These are phyloP conservation scores for Agonopterix heracliana DNA, from an alignment of 2,888 invertebrate species.

Conservation along the genomic window DNA sequence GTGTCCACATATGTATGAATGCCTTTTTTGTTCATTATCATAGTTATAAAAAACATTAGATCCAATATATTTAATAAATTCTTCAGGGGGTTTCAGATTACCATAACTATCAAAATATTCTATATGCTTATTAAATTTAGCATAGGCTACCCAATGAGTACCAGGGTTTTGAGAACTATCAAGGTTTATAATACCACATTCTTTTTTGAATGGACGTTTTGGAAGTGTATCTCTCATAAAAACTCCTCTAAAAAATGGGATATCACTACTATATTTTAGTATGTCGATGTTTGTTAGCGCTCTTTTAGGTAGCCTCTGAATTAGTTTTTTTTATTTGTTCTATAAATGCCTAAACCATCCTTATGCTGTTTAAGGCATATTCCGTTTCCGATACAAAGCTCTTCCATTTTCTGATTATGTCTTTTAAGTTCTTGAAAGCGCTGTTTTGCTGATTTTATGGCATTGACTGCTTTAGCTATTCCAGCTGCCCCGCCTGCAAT, in stretches of 20 bases:
- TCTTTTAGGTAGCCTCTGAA: constrained; percentile 7
- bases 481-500: too few species aligned
- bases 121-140: constrained; percentile 19
- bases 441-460: background rate
- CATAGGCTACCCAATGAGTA: too few species aligned
- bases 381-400: background rate
- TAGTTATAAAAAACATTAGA: too few species aligned
- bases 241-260: constrained; percentile 13
- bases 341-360: background rate
- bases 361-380: background rate
- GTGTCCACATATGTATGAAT: too few species aligned
- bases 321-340: constrained; percentile 13
- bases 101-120: constrained; percentile 43
- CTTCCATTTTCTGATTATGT: background rate
- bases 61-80: constrained; percentile 14
- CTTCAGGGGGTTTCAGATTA: too few species aligned
- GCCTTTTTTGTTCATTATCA: too few species aligned
- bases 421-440: background rate
- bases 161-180: too few species aligned
- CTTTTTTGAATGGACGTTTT: too few species aligned
- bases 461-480: too few species aligned
- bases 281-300: constrained; percentile 9
- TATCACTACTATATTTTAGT: constrained; percentile 3
- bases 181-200: constrained; percentile 21
- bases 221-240: constrained; percentile 20